These are phyloP conservation scores for Trialeurodes vaporariorum DNA, from an alignment of 1,140 invertebrate species.

Conservation along the genomic window DNA sequence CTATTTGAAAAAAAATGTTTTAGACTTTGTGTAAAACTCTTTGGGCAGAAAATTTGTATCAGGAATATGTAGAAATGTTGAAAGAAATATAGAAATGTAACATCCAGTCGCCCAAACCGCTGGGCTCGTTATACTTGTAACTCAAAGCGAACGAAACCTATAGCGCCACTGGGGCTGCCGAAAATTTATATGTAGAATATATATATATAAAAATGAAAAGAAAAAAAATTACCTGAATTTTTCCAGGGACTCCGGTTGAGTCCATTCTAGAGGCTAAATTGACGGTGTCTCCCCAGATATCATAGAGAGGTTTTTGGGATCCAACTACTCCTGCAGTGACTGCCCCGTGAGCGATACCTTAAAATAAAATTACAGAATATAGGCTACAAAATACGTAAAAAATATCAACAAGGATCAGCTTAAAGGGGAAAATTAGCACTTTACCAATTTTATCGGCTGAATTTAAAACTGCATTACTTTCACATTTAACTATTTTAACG, in stretches of 20 bases:
- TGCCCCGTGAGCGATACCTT: slow-evolving; percentile 65
- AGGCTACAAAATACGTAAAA: slow-evolving; percentile 2
- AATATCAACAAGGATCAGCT: neutral
- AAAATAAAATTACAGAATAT: slow-evolving; percentile 18
- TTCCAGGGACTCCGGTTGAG: slow-evolving; percentile 60
- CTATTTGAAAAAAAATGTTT: too few species aligned
- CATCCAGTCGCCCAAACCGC: too few species aligned
- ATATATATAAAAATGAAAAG: neutral
- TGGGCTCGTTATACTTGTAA: too few species aligned
- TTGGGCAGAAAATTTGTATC: too few species aligned
- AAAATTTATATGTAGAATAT: neutral
- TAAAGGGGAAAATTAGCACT: neutral
- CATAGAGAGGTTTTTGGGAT: slow-evolving; percentile 74
- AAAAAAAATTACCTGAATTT: slow-evolving; percentile 73
- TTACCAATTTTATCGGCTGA: neutral
- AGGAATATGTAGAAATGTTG: too few species aligned
- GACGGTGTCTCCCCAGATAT: slow-evolving; percentile 90
- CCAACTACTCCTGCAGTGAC: slow-evolving; percentile 87
- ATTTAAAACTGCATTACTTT: too few species aligned
- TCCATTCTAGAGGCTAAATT: slow-evolving; percentile 92
- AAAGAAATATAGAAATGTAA: too few species aligned
- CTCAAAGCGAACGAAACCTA: too few species aligned
- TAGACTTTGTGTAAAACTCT: too few species aligned
- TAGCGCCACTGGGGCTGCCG: too few species aligned
- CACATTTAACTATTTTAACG: too few species aligned